Evolutionary conservation across 2,113 vertebrate genomes (phyloP), one percentile per base, ranked within the genome.

Genomic region (Heterocephalus glaber): DNA sequence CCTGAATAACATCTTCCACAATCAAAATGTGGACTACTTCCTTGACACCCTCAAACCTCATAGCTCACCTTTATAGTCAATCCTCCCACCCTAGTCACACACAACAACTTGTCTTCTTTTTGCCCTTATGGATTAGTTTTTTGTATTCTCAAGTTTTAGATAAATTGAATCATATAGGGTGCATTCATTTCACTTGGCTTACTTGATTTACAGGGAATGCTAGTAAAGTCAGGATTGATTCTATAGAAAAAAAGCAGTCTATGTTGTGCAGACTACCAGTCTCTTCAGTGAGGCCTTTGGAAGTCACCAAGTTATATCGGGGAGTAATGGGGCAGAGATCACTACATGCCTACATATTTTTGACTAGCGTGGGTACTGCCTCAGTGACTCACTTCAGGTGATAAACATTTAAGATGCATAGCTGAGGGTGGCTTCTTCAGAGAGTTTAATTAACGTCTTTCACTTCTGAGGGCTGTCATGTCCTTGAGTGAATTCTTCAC

Each of bases 361-460:
- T 87, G 12, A 26, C 30, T 70, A 12, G 81, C 0, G 1, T 90
- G 60, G 41, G 81, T 16, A 38, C 2, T 66, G 47, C 22, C 28
- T 87, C 58, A 22, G 76, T 97, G 95, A 90, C 91, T 97, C 85
- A 92, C 41, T 92, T 52, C 70, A 88, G 76, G 52, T 60, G 54
- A 66, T 84, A 61, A 28, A 66, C 52, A 81, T 61, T 85, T 87
- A 85, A 77, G 90, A 72, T 86, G 80, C 63, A 35, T 77, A 52
- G 47, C 54, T 92, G 54, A 93, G 41, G 92, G 86, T 82, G 76
- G n/a, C n/a, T 90, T 7, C 77, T 92, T 88, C 63, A 66, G 30
- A 84, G 82, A 60, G 10, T 49, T n/a, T 88, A 92, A 94, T 94
- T 95, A 92, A 86, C 88, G 60, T n/a, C 92, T 94, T 33, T 88